These are phyloP conservation scores for Hafferia zeledoni DNA, from an alignment of 2,797 vertebrate genomes.

Conservation along the genomic window DNA sequence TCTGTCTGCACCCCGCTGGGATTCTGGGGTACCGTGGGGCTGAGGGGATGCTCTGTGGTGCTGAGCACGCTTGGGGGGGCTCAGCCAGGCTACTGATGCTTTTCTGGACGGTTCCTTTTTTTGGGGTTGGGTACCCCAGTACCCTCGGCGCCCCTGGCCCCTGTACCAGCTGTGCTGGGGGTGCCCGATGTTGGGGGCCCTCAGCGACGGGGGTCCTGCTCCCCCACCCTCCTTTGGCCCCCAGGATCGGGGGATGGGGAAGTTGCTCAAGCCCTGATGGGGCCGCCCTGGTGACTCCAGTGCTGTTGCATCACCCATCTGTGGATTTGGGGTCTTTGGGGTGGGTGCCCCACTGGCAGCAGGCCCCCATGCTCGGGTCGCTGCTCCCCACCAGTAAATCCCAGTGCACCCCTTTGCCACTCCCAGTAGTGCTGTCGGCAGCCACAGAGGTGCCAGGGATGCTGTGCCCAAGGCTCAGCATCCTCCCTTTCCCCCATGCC, in stretches of 20 bases:
- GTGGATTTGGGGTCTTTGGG: background rate
- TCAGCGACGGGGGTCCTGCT: accelerated
- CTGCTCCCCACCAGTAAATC: background rate
- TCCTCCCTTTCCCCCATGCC: accelerated
- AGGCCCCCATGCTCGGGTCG: no score
- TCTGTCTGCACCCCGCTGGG: background rate
- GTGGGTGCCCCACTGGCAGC: background rate
- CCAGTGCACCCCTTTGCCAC: background rate
- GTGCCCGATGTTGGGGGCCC: background rate
- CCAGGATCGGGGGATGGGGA: background rate
- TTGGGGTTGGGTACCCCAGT: background rate
- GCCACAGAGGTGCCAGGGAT: accelerated
- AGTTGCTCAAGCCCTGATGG: background rate
- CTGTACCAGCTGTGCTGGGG: background rate
- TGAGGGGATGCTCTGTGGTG: background rate
- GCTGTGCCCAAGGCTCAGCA: background rate
- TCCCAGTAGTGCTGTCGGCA: background rate
- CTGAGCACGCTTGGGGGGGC: no score
- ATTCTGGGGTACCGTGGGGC: background rate
- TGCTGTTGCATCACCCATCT: accelerated
- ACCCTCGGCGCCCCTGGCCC: background rate
- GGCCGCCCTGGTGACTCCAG: no score
- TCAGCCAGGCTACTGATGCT: background rate
- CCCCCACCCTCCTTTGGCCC: accelerated
- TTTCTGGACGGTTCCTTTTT: background rate